Base-by-base conservation (phyloP, 1,140 invertebrate species). In the Ostrea denselamellosa region DNA sequence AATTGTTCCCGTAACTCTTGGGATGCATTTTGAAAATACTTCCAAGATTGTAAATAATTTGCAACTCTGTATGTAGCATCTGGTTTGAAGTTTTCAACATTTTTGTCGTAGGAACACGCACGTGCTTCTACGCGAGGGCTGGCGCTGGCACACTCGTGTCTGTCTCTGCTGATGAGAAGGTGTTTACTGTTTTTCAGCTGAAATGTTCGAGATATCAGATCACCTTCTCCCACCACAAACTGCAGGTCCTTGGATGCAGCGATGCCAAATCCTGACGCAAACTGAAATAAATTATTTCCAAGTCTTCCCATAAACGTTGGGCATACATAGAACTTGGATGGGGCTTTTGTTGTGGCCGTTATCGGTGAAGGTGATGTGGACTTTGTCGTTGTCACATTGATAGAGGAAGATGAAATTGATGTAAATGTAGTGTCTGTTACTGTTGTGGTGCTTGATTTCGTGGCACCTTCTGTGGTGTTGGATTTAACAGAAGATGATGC, bases 11-110 rank as follows among this genome's bases (percentile, higher is more conserved):
- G 89, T 51, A 92, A 53, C 62, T 89, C 83, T 0, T 65, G 25
- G 1, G 77, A 53, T 17, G 88, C 65, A 5, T 89, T 84, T 5
- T 85, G 19, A 71, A 93, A 93, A 53, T 92, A 93, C 28, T 88
- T 88, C 90, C 89, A 92, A 19, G 91, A 91, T 83, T 92, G 91
- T 25, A 91, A 85, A 62, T 89, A 92, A 10, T 83, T 85, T 12
- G 53, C 56, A 0, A 92, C 54, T 53, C 54, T 19, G 10, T 86
- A 52, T 25, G 85, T 83, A n/a, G 68, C 51, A 44, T 86, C 62
- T 7, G 85, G 8, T n/a, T 58, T 17, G 62, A 86, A 89, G 17
- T 77, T 58, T 2, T n/a, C 8, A 25, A 89, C 54, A 14, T 85
- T 85, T 58, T 62, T 58, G 62, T 89, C 88, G 19, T 51, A 88